phyloP scores from a whole-genome alignment of 2,113 vertebrate species.

The Pseudorhombus dupliciocellatus region DNA sequence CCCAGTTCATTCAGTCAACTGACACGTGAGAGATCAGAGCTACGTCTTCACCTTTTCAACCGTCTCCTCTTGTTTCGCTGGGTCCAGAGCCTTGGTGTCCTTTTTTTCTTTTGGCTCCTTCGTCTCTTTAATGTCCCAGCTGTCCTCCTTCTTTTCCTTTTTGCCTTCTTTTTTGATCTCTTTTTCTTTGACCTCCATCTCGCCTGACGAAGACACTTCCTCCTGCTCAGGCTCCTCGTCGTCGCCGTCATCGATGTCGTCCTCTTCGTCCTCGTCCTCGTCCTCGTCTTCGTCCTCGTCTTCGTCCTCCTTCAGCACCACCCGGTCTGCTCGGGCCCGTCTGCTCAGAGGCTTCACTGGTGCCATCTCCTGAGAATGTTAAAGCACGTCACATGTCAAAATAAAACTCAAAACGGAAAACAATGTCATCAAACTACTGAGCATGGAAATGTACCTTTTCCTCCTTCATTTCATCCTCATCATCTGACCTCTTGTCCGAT shows the following conservation, averaged over 20 bases:
- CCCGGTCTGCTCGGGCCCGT: constrained; percentile 84
- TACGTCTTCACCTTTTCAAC: constrained; percentile 83
- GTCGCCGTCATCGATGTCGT: constrained; percentile 73
- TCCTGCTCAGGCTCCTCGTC: constrained; percentile 80
- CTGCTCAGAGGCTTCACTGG: constrained; percentile 84
- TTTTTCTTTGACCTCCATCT: constrained; percentile 83
- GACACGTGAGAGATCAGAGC: background rate
- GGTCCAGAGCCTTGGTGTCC: constrained; percentile 85
- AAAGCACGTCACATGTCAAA: constrained; percentile 23
- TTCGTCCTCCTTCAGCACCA: constrained; percentile 69
- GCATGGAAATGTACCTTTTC: constrained; percentile 67
- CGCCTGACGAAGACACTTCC: constrained; percentile 80
- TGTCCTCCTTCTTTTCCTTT: constrained; percentile 88
- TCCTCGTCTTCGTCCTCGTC: constrained; percentile 76
- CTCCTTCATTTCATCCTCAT: constrained; percentile 84
- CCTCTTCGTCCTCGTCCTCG: constrained; percentile 83
- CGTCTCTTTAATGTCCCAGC: constrained; percentile 87
- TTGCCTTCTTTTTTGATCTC: constrained; percentile 87
- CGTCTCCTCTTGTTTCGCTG: constrained; percentile 85
- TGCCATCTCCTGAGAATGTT: constrained; percentile 79
- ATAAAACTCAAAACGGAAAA: background rate
- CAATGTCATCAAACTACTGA: background rate
- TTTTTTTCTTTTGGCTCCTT: constrained; percentile 90
- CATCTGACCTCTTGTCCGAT: constrained; percentile 92
- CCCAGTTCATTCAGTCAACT: background rate